phyloP scores from a whole-genome alignment of 2,797 vertebrate genomes.

The Cyprinella venusta region DNA sequence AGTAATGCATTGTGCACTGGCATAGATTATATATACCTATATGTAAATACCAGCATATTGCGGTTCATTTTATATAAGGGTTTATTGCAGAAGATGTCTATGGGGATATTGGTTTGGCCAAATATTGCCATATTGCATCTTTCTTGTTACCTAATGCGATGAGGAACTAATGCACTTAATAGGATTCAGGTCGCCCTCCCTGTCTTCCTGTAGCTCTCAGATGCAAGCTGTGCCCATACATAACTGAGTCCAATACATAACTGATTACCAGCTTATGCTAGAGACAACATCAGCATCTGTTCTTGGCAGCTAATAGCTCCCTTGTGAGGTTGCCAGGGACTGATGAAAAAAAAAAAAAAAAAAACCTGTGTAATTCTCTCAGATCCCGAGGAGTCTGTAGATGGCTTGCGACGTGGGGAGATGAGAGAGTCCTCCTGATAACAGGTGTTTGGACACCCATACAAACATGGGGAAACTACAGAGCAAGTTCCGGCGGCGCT shows the following conservation, averaged over 20 bases:
- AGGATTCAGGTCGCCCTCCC: conserved; percentile 54
- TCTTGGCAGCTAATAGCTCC: conserved; percentile 20
- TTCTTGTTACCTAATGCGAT: conserved; percentile 54
- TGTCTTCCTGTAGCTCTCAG: conserved; percentile 20
- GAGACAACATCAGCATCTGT: conserved; percentile 34
- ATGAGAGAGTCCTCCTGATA: conserved; percentile 19
- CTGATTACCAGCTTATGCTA: conserved; percentile 37
- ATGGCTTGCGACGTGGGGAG: conserved; percentile 3
- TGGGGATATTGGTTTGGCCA: conserved; percentile 1
- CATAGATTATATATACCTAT: too few species aligned
- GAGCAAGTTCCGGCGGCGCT: conserved; percentile 87
- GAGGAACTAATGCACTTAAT: conserved; percentile 59
- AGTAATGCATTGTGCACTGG: not conserved
- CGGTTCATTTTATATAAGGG: not conserved
- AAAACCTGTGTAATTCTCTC: conserved; percentile 2
- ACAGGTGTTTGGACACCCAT: not conserved
- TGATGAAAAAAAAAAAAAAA: conserved; percentile 13
- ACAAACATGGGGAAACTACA: conserved; percentile 90
- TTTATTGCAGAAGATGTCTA: not conserved
- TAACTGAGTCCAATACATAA: conserved; percentile 34
- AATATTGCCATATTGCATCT: conserved; percentile 32
- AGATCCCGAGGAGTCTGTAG: not conserved
- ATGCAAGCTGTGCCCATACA: conserved; percentile 29
- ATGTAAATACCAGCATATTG: not conserved
- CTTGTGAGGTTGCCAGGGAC: conserved; percentile 9